These are phyloP conservation scores for Monomorium pharaonis DNA, from an alignment of 1,140 invertebrate genomes.

Conservation along the genomic window DNA sequence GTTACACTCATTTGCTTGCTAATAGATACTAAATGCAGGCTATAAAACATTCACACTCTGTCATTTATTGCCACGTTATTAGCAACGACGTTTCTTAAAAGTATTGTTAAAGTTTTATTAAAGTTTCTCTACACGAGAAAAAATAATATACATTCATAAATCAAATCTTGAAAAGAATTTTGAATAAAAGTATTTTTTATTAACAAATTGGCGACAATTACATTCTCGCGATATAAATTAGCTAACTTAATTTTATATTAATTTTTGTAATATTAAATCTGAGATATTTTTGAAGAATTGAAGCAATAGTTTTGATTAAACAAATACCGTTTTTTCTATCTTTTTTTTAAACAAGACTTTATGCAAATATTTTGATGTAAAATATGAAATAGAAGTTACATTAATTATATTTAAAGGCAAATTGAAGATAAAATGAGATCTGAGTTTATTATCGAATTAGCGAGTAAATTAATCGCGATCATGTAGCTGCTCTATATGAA, in stretches of 20 bases:
- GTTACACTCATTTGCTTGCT: conserved; percentile 9
- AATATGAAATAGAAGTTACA: not conserved
- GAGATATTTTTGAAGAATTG: not conserved
- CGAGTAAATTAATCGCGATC: not conserved
- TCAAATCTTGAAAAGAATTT: not conserved
- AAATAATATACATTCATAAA: not conserved
- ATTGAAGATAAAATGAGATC: not conserved
- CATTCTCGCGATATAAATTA: not conserved
- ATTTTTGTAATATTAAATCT: not conserved
- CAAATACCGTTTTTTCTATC: not conserved
- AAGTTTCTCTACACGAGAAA: not conserved
- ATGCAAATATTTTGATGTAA: not conserved
- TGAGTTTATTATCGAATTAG: not conserved
- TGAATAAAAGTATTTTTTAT: not conserved
- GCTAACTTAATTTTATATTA: not conserved
- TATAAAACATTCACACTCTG: conserved; percentile 14
- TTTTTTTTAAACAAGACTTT: not conserved
- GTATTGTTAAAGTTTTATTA: not conserved
- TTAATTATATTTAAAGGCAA: not conserved
- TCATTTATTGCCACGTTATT: not conserved
- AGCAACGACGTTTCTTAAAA: not conserved
- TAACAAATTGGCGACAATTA: not conserved
- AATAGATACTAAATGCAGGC: conserved; percentile 36
- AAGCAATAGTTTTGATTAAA: not conserved
- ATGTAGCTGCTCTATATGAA: conserved; percentile 3